Evolutionary conservation across 2,888 invertebrate species (phyloP), one percentile per base, ranked within the genome.

Genomic region (Cryptus armator): DNA sequence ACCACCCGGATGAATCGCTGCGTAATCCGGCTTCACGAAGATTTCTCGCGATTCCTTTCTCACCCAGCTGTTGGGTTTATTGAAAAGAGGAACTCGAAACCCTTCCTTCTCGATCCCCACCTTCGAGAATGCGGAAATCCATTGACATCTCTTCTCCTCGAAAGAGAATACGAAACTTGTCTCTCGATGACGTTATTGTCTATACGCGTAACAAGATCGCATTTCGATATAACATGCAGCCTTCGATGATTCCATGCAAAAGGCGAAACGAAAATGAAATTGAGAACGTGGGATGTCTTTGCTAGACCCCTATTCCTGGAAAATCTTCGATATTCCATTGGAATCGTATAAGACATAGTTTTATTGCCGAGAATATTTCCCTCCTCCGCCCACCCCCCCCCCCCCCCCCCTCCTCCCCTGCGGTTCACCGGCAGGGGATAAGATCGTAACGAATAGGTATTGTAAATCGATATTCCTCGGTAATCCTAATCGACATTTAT

Each of bases 11-110:
- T 80, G 48, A 80, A 80, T 71, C 79, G 74, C 32, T 53, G 32
- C 19, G 68, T 83, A 72, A 79, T 83, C 83, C 79, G 68, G 78
- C 83, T 83, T 74, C 48, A 14, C 72, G 72, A 78, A 83, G 78
- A 83, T 83, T 74, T 83, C 83, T 74, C 78, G 53, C 78, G 68
- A 83, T 68, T 75, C 68, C 51, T 44, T 67, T 51, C 70, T 53
- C 64, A 44, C 76, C 2, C 56, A 37, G 10, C 46, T 24, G 19
- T 19, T 37, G 44, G 19, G 62, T 48, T 37, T 37, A 78, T 78
- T 62, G 72, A 66, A 72, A 67, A 62, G 24, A 51, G 9, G 51
- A 51, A 24, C 32, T 19, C 6, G 19, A 51, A 43, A 51, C 71
- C 16, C 32, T 12, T 48, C 48, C 14, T 48, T n/a, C 48, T 7